Evolutionary conservation across 1,140 invertebrate species (phyloP).

Genomic region (Neomicropteryx cornuta): DNA sequence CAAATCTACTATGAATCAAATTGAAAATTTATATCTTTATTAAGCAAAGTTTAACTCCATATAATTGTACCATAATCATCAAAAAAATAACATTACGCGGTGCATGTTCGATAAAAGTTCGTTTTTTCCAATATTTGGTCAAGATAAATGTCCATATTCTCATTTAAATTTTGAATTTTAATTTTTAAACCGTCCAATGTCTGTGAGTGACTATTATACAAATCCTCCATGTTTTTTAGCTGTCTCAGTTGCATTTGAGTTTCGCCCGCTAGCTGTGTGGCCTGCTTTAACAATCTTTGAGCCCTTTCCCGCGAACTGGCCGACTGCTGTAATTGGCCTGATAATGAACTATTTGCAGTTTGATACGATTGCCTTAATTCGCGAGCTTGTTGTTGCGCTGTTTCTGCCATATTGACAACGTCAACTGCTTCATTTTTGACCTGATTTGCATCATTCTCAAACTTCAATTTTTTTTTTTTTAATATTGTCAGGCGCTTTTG

Average conservation of each 20-base stretch:
- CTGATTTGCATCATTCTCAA: conserved; percentile 50
- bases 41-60: too few species aligned
- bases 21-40: too few species aligned
- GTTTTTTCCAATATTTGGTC: too few species aligned
- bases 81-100: too few species aligned
- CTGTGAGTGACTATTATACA: conserved; percentile 41
- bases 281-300: conserved; percentile 57
- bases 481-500: conserved; percentile 56
- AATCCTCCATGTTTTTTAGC: conserved; percentile 44
- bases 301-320: conserved; percentile 56
- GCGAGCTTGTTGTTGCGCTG: conserved; percentile 31
- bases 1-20: too few species aligned
- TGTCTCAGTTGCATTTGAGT: conserved; percentile 64
- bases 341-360: conserved; percentile 29
- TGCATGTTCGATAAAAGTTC: too few species aligned
- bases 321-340: conserved; percentile 36
- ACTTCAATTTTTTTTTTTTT: conserved; percentile 64
- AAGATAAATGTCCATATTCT: too few species aligned
- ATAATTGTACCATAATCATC: too few species aligned
- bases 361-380: conserved; percentile 32
- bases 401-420: conserved; percentile 34
- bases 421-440: conserved; percentile 43
- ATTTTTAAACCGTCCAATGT: too few species aligned
- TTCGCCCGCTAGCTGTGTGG: conserved; percentile 63
- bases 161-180: too few species aligned